A percentile compares a stretch with the other conserved stretches of the same genome.
These are phyloP conservation scores for Arrhopalites spinosus DNA, from an alignment of 2,888 invertebrate species.

Conservation along the genomic window DNA sequence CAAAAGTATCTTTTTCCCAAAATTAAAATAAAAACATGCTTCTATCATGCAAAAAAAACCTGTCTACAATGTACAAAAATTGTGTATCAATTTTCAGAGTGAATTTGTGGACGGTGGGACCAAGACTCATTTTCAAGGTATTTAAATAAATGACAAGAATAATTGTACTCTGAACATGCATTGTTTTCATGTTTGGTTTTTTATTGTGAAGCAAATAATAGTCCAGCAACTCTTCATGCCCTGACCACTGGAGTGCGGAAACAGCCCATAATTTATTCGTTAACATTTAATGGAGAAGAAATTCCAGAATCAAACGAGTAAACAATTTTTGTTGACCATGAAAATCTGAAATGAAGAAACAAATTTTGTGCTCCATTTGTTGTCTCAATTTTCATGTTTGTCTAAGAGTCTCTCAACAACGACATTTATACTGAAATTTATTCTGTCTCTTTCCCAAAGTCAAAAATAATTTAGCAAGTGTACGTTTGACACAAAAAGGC, in stretches of 20 bases:
- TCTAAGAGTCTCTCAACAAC: too few species aligned
- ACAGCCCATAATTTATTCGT: slow-evolving; percentile 53
- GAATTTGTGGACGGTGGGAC: slow-evolving; percentile 84
- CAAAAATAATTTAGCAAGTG: too few species aligned
- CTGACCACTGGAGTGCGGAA: slow-evolving; percentile 52
- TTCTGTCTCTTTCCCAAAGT: too few species aligned
- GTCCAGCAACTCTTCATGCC: slow-evolving; percentile 56
- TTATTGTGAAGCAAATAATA: slow-evolving; percentile 64
- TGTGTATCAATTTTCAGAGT: slow-evolving; percentile 63
- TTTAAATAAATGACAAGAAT: too few species aligned
- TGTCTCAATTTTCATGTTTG: too few species aligned
- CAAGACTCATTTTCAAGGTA: slow-evolving; percentile 79
- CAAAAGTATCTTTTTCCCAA: background rate
- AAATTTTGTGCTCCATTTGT: too few species aligned
- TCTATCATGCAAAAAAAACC: background rate
- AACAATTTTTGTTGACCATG: too few species aligned
- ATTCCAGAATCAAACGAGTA: slow-evolving; percentile 41
- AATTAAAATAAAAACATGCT: background rate
- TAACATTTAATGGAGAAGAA: slow-evolving; percentile 54
- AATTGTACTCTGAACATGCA: too few species aligned
- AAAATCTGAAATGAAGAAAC: too few species aligned
- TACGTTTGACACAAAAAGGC: too few species aligned
- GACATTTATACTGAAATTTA: too few species aligned
- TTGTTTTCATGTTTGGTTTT: too few species aligned
- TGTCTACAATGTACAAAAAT: background rate